A percentile compares a stretch with the other conserved stretches of the same genome.
Conservation (phyloP, 2,113 vertebrate species). For the Scalopus aquaticus region DNA sequence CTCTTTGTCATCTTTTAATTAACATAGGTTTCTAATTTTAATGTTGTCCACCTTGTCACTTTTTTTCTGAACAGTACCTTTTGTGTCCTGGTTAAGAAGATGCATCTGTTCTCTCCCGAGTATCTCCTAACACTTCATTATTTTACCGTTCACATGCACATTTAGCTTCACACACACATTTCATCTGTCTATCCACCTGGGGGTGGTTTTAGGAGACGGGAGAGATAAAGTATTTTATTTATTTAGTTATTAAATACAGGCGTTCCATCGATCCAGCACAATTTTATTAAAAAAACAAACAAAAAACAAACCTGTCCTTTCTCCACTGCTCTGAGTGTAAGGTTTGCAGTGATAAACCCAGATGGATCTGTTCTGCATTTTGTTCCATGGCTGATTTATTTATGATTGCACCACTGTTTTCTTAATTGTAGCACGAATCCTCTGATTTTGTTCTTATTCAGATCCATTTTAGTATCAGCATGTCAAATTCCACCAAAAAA, state of each 20-base stretch:
- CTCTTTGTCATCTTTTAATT: not conserved
- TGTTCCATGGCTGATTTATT: not conserved
- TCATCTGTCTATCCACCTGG: not conserved
- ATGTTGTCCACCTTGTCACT: not conserved
- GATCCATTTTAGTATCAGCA: not conserved
- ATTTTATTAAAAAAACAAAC: not conserved
- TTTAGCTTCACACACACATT: not conserved
- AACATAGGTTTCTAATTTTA: conserved; percentile 17
- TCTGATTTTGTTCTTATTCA: not conserved
- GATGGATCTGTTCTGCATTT: not conserved
- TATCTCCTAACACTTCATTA: not conserved
- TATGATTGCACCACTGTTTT: not conserved
- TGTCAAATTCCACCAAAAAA: not conserved
- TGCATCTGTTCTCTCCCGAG: not conserved
- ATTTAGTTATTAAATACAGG: not conserved
- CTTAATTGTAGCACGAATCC: too few relatives aligned
- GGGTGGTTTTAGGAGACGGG: not conserved
- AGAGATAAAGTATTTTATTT: not conserved
- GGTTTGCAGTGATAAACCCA: not conserved
- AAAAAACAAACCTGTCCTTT: not conserved
- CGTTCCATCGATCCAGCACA: not conserved
- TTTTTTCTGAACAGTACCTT: not conserved
- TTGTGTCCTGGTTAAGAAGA: not conserved
- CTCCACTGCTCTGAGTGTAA: not conserved
- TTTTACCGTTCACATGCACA: not conserved